These are phyloP conservation scores for Etheostoma spectabile DNA, from an alignment of 2,113 vertebrate genomes.

Conservation along the genomic window DNA sequence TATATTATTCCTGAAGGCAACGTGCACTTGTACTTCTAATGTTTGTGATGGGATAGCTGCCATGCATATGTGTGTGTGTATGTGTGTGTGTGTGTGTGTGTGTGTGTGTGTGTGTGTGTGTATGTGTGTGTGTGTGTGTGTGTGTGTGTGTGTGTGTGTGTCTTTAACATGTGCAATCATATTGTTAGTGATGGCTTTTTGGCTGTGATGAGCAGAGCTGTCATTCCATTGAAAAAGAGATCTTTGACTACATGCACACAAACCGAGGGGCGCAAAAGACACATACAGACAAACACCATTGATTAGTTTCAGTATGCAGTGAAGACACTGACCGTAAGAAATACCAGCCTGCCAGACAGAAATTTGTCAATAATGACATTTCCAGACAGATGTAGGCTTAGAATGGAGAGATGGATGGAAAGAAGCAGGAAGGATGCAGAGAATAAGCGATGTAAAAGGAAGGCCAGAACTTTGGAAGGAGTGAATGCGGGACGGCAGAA, in stretches of 20 bases:
- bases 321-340: conserved; percentile 35
- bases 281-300: conserved; percentile 14
- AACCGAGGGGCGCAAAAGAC: not conserved
- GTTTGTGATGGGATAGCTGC: conserved; percentile 35
- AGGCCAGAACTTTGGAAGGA: conserved; percentile 6
- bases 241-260: conserved; percentile 12
- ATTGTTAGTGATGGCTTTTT: conserved; percentile 28
- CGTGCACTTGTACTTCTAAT: conserved; percentile 15
- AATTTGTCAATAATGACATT: conserved; percentile 52
- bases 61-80: not conserved
- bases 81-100: conserved; percentile 15
- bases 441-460: conserved; percentile 8
- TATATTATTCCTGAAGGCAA: conserved; percentile 33
- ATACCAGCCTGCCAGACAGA: conserved; percentile 41
- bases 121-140: not conserved
- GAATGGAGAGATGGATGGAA: conserved; percentile 24
- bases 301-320: conserved; percentile 44
- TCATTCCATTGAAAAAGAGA: conserved; percentile 33
- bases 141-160: not conserved
- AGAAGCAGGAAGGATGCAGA: conserved; percentile 30
- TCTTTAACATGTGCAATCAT: conserved; percentile 13
- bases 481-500: conserved; percentile 40
- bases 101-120: not conserved
- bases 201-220: conserved; percentile 36
- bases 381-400: conserved; percentile 47